Base-by-base conservation (phyloP, 1,140 invertebrate genomes). In the Hycleus cichorii region DNA sequence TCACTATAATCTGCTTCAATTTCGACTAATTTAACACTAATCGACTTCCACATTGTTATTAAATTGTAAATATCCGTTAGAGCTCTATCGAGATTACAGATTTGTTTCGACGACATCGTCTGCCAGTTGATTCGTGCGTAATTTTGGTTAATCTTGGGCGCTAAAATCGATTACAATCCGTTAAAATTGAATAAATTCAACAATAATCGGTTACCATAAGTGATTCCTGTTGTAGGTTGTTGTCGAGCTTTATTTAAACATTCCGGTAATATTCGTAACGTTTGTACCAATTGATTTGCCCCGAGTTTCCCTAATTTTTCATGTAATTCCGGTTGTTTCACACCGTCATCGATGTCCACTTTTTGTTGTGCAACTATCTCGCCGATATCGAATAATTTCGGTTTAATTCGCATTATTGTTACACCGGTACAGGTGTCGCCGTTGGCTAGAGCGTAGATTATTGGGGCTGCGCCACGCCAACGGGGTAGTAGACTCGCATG, bases 381-480 rank as follows among this genome's bases (percentile, higher is more conserved):
- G 53, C 93, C 93, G 64, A 89, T 77, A 79, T 96, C 94, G 82
- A 95, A 96, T 62, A 84, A 82, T 71, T 91, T 80, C 18, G 93
- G 88, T 66, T 83, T 81, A 51, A 97, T 91, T 75, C 83, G 85
- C 86, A 97, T 95, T 32, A 97, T 83, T 3, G 90, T 88, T 27
- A 97, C 78, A 39, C 95, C 95, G 24, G 92, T 93, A 51, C 80
- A 74, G 25, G 70, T 64, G 71, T 98, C 94, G 26, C 90, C 91
- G 77, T 89, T 85, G 53, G 90, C 80, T 51, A 95, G 76, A n/a
- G 90, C 81, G 75, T 93, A 81, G 60, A 88, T 80, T 46, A 96
- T 86, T 3, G 93, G 93, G 8, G 91, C 85, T 44, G 94, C 91
- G 38, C 95, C 95, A 74, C 95, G 78, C 91, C 93, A 98, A 59